Base-by-base conservation (phyloP, 2,113 vertebrate genomes). In the Lophura nycthemera region DNA sequence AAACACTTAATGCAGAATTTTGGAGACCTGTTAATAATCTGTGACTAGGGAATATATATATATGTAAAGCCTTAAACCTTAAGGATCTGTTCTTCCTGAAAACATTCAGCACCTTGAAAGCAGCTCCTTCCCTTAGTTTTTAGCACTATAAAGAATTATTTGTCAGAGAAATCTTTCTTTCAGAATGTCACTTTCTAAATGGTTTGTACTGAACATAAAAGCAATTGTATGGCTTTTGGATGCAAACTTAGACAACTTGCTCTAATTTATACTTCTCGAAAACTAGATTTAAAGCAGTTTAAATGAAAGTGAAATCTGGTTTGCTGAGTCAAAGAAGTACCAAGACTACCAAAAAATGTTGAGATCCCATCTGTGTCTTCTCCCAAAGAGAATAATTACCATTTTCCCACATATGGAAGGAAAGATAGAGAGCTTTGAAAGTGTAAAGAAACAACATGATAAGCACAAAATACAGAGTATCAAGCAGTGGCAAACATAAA, bases 301-400 rank as follows among this genome's bases (percentile, higher is more conserved):
- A 90, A 88, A 83, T 72, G 60, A 83, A 92, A 90, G 22, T 75
- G 36, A 88, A 86, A 81, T 50, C 66, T 93, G 29, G 18, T 83
- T 90, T 95, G n/a, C 40, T 92, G 80, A 92, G 74, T 88, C 77
- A 94, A 94, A 88, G 25, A n/a, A 86, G 38, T 69, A 92, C 6
- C 52, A 78, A 78, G 38, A 77, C 27, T 43, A 64, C 34, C 32
- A 70, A 81, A 66, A 89, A 64, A 36, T 10, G 6, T 71, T 85
- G 78, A 95, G 71, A 73, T 77, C n/a, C 89, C 92, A 93, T 92
- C 87, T 91, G 56, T 87, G 74, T 80, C 63, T 92, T 89, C 50
- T 91, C 56, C 67, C 60, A 82, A 78, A 89, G 64, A 91, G 60
- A 96, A 87, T 89, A 96, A 89, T 92, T 86, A 65, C 38, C 64